Base-by-base conservation (phyloP, 2,888 invertebrate genomes). In the Acleris emargana region DNA sequence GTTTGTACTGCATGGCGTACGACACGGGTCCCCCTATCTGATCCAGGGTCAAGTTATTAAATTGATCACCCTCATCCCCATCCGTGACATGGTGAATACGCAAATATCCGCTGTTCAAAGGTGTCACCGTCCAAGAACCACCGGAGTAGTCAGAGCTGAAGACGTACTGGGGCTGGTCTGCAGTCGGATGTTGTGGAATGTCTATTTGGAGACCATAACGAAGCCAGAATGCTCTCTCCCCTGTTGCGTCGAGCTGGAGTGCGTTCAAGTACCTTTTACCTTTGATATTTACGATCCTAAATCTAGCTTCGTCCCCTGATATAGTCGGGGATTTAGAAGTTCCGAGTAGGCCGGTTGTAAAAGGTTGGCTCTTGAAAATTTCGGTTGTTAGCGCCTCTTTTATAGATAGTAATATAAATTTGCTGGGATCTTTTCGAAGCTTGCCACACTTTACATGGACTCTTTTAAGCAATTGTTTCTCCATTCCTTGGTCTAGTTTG, bases 41-140 rank as follows among this genome's bases (percentile, higher is more conserved):
- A 28, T 13, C 52, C 11, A 5, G 25, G 25, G 52, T 17, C 11
- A n/a, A 17, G 6, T 38, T 38, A 7, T 54, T 54, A 20, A 54
- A 54, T 16, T 54, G 18, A 2, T 9, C 20, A 0, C 16, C 54
- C 20, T 54, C 42, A 3, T 54, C 11, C 1, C 13, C 22, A 5
- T 42, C 54, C 9, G 42, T 11, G 18, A 20, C 54, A 11, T 38
- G 22, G 1, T 42, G 38, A 9, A 54, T 16, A 2, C 54, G 38
- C 6, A 54, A 42, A 13, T 54, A 13, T 6, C 53, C 53, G 50
- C 28, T 28, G 3, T 20, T 11, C 28, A 52, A 18, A 2, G 54
- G 42, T 13, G 54, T 54, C 2, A 54, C 54, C 11, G 42, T 54
- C 54, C 54, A 52, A 2, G 42, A 54, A 17, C 54, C 18, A 5